These are phyloP conservation scores for Laterallus jamaicensis DNA, from an alignment of 2,113 vertebrate genomes.

Conservation along the genomic window DNA sequence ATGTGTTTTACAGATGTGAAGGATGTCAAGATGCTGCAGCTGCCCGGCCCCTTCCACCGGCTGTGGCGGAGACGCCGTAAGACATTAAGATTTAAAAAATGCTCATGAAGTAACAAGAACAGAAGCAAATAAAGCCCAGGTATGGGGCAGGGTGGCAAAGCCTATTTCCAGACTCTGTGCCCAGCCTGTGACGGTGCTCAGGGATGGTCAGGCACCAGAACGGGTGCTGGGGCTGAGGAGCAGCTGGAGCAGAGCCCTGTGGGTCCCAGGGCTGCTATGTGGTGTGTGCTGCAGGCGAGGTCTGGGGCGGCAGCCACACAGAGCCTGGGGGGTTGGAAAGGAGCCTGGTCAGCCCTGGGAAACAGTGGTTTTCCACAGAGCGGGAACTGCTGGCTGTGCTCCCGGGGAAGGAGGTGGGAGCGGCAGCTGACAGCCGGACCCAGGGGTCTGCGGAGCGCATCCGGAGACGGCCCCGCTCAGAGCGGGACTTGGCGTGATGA, in stretches of 20 bases:
- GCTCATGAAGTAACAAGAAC: not conserved
- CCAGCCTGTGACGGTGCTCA: not conserved
- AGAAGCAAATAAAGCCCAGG: not conserved
- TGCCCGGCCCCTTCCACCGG: not conserved
- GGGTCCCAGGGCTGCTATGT: accelerated
- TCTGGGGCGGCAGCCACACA: accelerated
- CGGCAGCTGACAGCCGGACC: accelerated
- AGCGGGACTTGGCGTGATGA: not conserved
- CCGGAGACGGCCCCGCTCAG: not conserved
- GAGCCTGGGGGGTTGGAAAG: not conserved
- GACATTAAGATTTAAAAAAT: not conserved
- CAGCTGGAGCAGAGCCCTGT: not conserved
- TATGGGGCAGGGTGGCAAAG: not conserved
- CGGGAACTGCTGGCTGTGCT: not conserved
- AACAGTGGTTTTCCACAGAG: not conserved
- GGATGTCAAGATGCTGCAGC: not conserved
- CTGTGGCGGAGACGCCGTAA: not conserved
- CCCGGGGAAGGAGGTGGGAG: not conserved
- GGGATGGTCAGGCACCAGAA: not conserved
- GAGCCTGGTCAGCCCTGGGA: not conserved
- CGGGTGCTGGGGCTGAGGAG: accelerated
- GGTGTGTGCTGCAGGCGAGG: not conserved
- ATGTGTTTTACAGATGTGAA: not conserved
- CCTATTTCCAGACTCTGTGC: not conserved
- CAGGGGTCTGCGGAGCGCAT: not conserved